phyloP scores from a whole-genome alignment of 1,140 invertebrate genomes.

The Leptinotarsa undecemlineata region DNA sequence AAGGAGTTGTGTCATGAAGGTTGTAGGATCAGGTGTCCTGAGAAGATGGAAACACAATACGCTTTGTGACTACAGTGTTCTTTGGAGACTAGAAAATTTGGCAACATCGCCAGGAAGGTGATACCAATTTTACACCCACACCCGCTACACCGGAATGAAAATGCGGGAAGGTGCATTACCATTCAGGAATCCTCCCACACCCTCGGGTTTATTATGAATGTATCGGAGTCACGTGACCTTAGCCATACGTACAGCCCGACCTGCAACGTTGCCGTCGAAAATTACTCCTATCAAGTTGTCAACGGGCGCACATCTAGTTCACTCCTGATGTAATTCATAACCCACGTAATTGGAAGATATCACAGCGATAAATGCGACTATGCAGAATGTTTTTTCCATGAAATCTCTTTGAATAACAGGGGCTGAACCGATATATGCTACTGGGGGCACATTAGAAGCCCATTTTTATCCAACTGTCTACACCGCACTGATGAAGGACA shows the following conservation, averaged over 20 bases:
- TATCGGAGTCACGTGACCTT: conserved; percentile 17
- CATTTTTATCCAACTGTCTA: too few species aligned
- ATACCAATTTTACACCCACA: background rate
- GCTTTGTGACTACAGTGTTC: too few species aligned
- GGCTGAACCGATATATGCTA: too few species aligned
- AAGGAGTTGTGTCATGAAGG: too few species aligned
- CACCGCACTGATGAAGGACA: too few species aligned
- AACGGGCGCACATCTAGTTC: background rate
- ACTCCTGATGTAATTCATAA: background rate
- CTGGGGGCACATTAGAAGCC: too few species aligned
- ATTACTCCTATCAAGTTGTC: background rate
- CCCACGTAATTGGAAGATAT: too few species aligned
- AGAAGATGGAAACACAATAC: too few species aligned
- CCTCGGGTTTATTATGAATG: conserved; percentile 24
- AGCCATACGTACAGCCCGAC: background rate
- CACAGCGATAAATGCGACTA: too few species aligned
- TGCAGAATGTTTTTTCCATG: too few species aligned
- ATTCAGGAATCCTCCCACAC: conserved; percentile 7
- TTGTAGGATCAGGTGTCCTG: too few species aligned
- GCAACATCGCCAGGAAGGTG: background rate
- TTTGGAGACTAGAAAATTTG: background rate
- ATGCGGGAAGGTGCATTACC: conserved; percentile 13
- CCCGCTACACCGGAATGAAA: background rate
- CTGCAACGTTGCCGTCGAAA: conserved; percentile 6
- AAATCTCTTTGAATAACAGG: too few species aligned